Percentiles rank a stretch among this genome's conserved stretches.
phyloP scores from a whole-genome alignment of 2,888 invertebrate genomes.

The Lithosia quadra region DNA sequence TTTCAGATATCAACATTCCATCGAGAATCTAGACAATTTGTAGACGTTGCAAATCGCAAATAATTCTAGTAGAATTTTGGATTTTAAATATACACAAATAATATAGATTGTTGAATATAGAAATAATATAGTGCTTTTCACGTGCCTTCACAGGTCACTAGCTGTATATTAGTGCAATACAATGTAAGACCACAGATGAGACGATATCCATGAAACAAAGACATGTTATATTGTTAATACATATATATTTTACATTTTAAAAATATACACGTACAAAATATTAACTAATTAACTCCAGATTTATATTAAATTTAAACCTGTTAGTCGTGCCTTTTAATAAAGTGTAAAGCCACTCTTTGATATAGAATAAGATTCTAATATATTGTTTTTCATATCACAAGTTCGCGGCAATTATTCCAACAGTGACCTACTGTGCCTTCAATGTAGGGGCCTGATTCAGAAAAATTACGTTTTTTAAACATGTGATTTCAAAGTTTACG shows the following conservation, averaged over 20 bases:
- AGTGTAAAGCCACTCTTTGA: background rate
- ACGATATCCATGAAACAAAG: conserved; percentile 5
- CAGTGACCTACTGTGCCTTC: too few species aligned
- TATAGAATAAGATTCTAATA: background rate
- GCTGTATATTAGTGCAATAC: conserved; percentile 65
- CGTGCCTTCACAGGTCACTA: conserved; percentile 79
- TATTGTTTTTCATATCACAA: too few species aligned
- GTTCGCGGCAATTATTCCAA: too few species aligned
- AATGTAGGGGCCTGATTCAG: too few species aligned
- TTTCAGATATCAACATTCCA: conserved; percentile 55
- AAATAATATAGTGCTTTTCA: conserved; percentile 68
- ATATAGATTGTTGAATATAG: conserved; percentile 46
- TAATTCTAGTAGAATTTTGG: conserved; percentile 49
- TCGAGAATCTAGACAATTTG: conserved; percentile 48
- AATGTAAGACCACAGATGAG: conserved; percentile 47
- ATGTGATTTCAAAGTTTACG: too few species aligned
- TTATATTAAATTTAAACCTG: background rate
- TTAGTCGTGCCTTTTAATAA: background rate
- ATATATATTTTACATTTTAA: conserved; percentile 2
- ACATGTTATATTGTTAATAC: background rate
- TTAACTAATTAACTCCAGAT: background rate
- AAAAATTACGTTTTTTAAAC: too few species aligned
- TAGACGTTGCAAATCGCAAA: conserved; percentile 49
- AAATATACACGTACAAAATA: conserved; percentile 7
- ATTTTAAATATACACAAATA: conserved; percentile 46